Base-by-base conservation (phyloP, 2,797 vertebrate species). In the Spinibarbus caldwelli region DNA sequence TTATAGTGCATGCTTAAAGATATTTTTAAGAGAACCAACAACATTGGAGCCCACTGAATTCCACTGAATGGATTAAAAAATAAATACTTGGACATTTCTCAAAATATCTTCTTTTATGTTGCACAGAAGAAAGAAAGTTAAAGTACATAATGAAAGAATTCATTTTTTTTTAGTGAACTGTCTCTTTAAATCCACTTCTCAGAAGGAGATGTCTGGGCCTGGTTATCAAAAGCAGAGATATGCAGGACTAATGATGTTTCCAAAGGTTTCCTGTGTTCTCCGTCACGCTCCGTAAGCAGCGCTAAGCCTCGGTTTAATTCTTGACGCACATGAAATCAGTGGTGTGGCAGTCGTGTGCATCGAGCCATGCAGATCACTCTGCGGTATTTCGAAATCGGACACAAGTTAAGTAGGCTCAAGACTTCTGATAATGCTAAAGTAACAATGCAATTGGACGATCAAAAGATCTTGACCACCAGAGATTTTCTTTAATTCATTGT, bases 351-450 rank as follows among this genome's bases (percentile, higher is more conserved):
- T 86, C 88, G 89, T 49, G 83, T 77, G 89, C 86, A 91, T 89
- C 87, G 80, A 86, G 66, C 80, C 45, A 59, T 86, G 80, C 17
- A 89, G 89, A 93, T 93, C 92, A 93, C 90, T 86, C 83, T 67
- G 79, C 62, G 72, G 86, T 86, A 87, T 83, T 67, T 70, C 70
- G 82, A 87, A 88, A 87, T 89, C 86, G 54, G 89, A 90, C 89
- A 85, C 89, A 87, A 87, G 82, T 86, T 87, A 85, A 90, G 86
- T 89, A 85, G 86, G 80, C 89, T 87, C 77, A 59, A 90, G 89
- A 89, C 89, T 80, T 81, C 75, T 45, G 87, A 90, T 90, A 87
- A 86, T 85, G 83, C 80, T 70, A 76, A 76, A 88, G 80, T 85
- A 77, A 89, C 89, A 87, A 85, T 86, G 77, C 82, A 85, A 83